phyloP scores from a whole-genome alignment of 37 sponge, comb jelly and placozoan genomes.

The Beroe ovata region DNA sequence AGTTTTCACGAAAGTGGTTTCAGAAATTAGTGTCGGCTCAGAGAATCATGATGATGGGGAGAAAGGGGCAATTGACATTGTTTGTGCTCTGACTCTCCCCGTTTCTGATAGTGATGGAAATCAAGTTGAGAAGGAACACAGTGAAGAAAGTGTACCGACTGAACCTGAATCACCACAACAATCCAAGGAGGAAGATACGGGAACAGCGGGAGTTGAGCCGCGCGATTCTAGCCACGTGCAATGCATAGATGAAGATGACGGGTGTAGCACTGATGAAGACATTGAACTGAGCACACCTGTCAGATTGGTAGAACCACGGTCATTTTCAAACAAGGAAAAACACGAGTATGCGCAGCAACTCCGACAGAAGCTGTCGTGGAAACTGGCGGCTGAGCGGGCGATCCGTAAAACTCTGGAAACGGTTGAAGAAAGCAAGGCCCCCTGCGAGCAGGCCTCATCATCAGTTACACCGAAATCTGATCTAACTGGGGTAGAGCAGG shows the following conservation, averaged over 20 bases:
- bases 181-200: neutral
- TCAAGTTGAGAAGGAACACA: neutral
- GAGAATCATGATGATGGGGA: neutral
- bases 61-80: neutral
- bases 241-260: neutral
- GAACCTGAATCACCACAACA: neutral
- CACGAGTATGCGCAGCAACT: conserved; percentile 9
- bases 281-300: neutral
- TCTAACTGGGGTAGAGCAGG: neutral
- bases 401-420: neutral
- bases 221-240: neutral
- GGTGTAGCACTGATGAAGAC: conserved; percentile 1
- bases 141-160: neutral
- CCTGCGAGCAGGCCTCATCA: neutral
- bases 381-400: neutral
- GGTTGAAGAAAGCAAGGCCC: neutral
- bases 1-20: neutral
- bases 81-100: neutral
- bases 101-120: neutral
- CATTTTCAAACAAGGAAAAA: neutral
- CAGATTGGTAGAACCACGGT: neutral
- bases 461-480: neutral
- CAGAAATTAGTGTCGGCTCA: neutral
- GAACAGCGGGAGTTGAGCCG: neutral
- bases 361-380: conserved; percentile 17